Conservation (phyloP, 2,113 vertebrate species). For the Centropus unirufus region DNA sequence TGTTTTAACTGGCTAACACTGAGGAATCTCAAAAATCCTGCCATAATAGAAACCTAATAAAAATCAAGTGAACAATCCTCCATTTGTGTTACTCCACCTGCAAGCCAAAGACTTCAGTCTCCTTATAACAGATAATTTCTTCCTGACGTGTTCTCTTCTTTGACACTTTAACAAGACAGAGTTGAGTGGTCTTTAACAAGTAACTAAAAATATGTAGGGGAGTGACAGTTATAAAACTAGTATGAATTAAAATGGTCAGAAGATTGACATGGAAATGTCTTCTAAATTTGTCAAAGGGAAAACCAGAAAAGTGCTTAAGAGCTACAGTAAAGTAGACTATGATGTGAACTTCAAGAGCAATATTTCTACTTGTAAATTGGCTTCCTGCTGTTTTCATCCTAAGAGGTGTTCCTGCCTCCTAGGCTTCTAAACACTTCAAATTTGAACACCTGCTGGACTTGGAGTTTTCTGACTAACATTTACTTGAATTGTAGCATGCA, state of each 20-base stretch:
- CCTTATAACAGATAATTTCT: background rate
- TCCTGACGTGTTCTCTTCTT: background rate
- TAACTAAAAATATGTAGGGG: constrained; percentile 13
- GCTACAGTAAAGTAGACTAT: background rate
- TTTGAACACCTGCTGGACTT: background rate
- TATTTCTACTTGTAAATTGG: background rate
- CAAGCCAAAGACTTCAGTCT: background rate
- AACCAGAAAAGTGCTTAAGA: background rate
- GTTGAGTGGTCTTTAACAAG: constrained; percentile 12
- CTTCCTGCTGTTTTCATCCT: background rate
- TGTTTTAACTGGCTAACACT: background rate
- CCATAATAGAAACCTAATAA: background rate
- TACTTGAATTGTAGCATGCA: background rate
- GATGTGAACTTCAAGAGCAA: background rate
- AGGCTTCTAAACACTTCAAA: background rate
- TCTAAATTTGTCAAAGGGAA: background rate
- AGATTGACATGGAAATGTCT: background rate
- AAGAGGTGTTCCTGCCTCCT: background rate
- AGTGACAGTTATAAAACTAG: constrained; percentile 16
- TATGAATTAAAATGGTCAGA: constrained; percentile 14
- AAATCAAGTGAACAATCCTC: background rate
- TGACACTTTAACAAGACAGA: background rate
- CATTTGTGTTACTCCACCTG: background rate
- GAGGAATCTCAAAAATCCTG: background rate
- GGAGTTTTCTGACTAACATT: background rate